These are phyloP conservation scores for Neoascia interrupta DNA, from an alignment of 2,888 invertebrate species.

Conservation along the genomic window DNA sequence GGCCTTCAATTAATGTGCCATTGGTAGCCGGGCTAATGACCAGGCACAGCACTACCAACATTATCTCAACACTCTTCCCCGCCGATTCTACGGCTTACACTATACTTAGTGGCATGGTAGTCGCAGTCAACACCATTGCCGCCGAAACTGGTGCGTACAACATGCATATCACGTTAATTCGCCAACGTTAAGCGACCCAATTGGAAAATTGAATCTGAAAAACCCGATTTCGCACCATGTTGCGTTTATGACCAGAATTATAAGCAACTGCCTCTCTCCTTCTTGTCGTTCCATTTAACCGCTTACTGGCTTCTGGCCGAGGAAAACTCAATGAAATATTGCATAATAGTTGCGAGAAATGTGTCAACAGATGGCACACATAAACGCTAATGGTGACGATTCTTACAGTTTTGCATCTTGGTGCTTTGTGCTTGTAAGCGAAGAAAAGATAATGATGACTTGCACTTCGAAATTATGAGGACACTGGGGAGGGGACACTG, in stretches of 20 bases:
- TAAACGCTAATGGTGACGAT: slow-evolving; percentile 24
- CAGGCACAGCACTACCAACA: slow-evolving; percentile 16
- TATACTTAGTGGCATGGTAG: not conserved
- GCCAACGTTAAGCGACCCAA: slow-evolving; percentile 63
- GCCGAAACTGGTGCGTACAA: slow-evolving; percentile 32
- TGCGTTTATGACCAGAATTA: slow-evolving; percentile 12
- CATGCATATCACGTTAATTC: slow-evolving; percentile 59
- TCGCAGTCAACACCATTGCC: slow-evolving; percentile 10
- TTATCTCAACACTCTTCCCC: slow-evolving; percentile 12
- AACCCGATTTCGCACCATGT: slow-evolving; percentile 37
- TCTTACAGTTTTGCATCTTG: too few species aligned
- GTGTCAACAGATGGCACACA: slow-evolving; percentile 42
- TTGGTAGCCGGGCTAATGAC: slow-evolving; percentile 38
- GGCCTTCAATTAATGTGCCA: slow-evolving; percentile 45
- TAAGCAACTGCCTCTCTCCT: not conserved
- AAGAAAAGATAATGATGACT: too few species aligned
- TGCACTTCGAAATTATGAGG: too few species aligned
- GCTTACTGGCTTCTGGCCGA: not conserved
- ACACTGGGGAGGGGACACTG: too few species aligned
- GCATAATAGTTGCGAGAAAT: slow-evolving; percentile 38
- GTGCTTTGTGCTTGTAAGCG: too few species aligned
- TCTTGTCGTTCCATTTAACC: not conserved
- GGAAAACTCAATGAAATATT: slow-evolving; percentile 17
- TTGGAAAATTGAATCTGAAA: slow-evolving; percentile 39
- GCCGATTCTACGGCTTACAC: slow-evolving; percentile 29